Percentiles rank a stretch among this genome's conserved stretches.
Evolutionary conservation across 2,888 invertebrate species (phyloP).

Genomic region (Torymus auratus): DNA sequence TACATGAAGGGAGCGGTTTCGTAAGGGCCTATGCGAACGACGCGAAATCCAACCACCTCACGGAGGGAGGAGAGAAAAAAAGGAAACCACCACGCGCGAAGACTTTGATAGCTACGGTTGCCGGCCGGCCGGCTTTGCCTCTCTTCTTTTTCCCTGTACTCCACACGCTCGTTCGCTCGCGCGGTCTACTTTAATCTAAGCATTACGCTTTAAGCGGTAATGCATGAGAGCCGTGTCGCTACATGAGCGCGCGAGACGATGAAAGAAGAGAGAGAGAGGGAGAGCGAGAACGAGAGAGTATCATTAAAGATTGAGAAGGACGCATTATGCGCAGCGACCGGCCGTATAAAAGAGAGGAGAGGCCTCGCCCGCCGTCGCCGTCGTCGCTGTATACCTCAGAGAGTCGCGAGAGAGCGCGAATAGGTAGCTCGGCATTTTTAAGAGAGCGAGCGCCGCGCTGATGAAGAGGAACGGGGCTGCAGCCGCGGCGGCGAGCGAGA

Average conservation of each 20-base stretch:
- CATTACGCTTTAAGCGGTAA: constrained; percentile 30
- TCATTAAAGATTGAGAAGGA: constrained; percentile 48
- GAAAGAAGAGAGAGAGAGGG: constrained; percentile 19
- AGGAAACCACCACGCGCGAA: too few relatives aligned
- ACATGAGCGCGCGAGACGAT: background rate
- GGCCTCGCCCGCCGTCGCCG: too few relatives aligned
- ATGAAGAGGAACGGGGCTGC: too few relatives aligned
- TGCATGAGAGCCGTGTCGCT: background rate
- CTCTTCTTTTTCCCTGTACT: too few relatives aligned
- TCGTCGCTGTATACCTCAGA: too few relatives aligned
- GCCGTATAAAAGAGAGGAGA: background rate
- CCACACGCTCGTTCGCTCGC: background rate
- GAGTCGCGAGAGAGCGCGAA: background rate
- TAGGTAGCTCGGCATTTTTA: constrained; percentile 22
- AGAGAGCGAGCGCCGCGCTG: background rate
- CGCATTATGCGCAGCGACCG: constrained; percentile 29
- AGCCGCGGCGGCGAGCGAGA: background rate
- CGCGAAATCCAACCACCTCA: too few relatives aligned
- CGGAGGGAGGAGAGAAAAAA: too few relatives aligned
- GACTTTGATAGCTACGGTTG: too few relatives aligned
- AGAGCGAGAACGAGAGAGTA: background rate
- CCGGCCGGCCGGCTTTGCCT: too few relatives aligned
- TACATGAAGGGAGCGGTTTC: too few relatives aligned
- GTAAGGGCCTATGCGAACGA: too few relatives aligned
- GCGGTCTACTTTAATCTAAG: constrained; percentile 43